Base-by-base conservation (phyloP, 2,888 invertebrate species). In the Brachycybe producta region DNA sequence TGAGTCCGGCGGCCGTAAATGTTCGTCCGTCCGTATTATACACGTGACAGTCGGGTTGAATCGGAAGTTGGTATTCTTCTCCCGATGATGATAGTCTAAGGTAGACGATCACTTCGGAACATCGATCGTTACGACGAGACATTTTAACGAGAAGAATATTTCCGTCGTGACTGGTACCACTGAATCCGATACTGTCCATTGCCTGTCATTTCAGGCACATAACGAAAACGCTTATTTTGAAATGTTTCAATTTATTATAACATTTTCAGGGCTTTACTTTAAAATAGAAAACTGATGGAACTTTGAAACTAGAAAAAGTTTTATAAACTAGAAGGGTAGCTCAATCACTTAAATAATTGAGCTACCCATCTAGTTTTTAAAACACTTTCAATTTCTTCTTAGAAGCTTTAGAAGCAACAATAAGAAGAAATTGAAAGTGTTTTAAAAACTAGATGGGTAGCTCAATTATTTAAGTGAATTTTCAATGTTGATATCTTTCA, bases 11-110 rank as follows among this genome's bases (percentile, higher is more conserved):
- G 5, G 36, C 36, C 7, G 36, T 8, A 5, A 36, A 36, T n/a
- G 36, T 36, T 36, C 19, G n/a, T 5, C 36, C 36, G 19, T 36
- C 36, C n/a, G 36, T 36, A n/a, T 36, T 36, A n/a, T 36, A 36
- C 7, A 36, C 36, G 36, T n/a, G 5, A 8, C 15, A 17, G 8
- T 36, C 36, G 5, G 36, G 36, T 7, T 36, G n/a, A 36, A 36
- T 8, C 7, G 36, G 36, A 5, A 36, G n/a, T n/a, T 36, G 36
- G n/a, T 11, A 36, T 5, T 11, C 15, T 36, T 36, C 36, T 7
- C 15, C 36, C 5, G n/a, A 5, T n/a, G n/a, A n/a, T 11, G 5
- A n/a, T 19, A 36, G 15, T 5, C 19, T 11, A 5, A 36, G 19
- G 15, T 36, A 36, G 5, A 36, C n/a, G 5, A 7, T 5, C 5